These are phyloP conservation scores for Petrophora chlorosata DNA, from an alignment of 2,888 invertebrate genomes.

Conservation along the genomic window DNA sequence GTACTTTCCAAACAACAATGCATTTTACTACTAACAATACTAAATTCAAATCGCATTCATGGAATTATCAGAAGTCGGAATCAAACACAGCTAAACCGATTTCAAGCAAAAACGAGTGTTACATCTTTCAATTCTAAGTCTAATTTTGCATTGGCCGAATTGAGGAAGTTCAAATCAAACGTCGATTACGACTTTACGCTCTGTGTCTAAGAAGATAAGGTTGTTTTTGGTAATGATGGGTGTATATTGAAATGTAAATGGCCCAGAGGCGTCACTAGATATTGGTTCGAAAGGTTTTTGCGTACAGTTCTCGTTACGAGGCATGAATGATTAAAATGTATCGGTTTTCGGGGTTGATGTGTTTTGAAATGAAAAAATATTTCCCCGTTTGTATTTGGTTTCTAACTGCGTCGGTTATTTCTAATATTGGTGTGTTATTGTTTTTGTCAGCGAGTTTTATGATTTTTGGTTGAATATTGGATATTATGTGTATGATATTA, in stretches of 20 bases:
- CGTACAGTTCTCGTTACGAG: slow-evolving; percentile 52
- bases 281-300: slow-evolving; percentile 63
- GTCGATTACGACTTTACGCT: slow-evolving; percentile 14
- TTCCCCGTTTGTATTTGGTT: slow-evolving; percentile 32
- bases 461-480: neutral
- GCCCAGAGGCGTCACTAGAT: slow-evolving; percentile 58
- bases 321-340: slow-evolving; percentile 50
- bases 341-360: slow-evolving; percentile 51
- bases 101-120: neutral
- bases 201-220: neutral
- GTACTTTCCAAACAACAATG: too few species aligned
- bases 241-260: slow-evolving; percentile 47
- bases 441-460: neutral
- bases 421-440: slow-evolving; percentile 4
- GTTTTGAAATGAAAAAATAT: slow-evolving; percentile 44
- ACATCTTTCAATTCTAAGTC: neutral
- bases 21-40: neutral
- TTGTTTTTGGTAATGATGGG: slow-evolving; percentile 31
- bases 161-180: neutral
- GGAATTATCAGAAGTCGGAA: neutral
- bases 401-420: neutral
- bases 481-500: neutral
- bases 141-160: neutral
- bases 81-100: neutral
- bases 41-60: neutral